Conservation (phyloP, 2,797 vertebrate species). For the Rhinatrema bivittatum region DNA sequence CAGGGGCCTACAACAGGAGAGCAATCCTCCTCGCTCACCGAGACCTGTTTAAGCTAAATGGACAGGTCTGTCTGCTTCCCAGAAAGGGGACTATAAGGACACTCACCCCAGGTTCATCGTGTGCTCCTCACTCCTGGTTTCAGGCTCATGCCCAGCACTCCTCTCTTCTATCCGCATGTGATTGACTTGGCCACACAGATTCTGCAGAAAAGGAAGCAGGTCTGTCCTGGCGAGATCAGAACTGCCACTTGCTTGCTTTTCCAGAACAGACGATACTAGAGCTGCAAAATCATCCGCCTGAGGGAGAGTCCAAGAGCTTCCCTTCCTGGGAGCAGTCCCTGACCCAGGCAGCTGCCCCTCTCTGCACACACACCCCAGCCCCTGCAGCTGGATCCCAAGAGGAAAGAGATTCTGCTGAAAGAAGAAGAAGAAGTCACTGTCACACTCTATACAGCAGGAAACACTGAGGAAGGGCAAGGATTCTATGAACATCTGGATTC, state of each 20-base stretch:
- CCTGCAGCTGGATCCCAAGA: conserved; percentile 40
- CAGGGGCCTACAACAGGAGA: no score
- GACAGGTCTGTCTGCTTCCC: no score
- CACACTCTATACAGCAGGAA: no score
- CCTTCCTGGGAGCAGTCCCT: neutral
- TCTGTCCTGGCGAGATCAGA: conserved; percentile 31
- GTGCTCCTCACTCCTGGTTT: conserved; percentile 5
- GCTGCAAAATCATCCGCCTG: conserved; percentile 25
- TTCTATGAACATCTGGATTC: no score
- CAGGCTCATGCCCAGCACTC: conserved; percentile 1
- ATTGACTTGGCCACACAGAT: conserved; percentile 71
- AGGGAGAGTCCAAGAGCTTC: no score
- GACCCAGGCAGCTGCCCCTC: no score
- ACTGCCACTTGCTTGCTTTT: conserved; percentile 22
- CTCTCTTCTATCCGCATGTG: conserved; percentile 50
- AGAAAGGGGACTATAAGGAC: no score
- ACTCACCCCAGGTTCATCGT: conserved; percentile 32
- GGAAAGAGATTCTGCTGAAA: conserved; percentile 31
- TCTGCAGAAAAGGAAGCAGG: conserved; percentile 75
- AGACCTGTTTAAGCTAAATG: no score
- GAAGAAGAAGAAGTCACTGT: no score
- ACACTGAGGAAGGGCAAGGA: no score
- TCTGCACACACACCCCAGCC: no score
- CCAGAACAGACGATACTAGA: conserved; percentile 35
- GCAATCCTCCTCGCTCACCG: no score